These are phyloP conservation scores for Lasioglossum pauxillum DNA, from an alignment of 2,888 invertebrate genomes.

Conservation along the genomic window DNA sequence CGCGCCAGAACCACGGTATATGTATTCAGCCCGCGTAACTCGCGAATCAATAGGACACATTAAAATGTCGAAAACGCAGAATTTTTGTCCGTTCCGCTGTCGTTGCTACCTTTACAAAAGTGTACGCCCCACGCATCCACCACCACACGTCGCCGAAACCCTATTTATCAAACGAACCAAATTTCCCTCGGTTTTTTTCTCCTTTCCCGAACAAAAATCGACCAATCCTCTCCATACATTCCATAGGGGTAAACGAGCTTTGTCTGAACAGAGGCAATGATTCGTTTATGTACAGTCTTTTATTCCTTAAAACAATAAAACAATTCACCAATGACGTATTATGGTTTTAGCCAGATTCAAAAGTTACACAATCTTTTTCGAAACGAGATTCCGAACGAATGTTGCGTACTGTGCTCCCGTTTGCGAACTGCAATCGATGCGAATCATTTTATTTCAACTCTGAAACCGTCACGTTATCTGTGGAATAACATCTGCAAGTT, in stretches of 20 bases:
- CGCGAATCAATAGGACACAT: neutral
- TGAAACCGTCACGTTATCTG: neutral
- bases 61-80: slow-evolving; percentile 22
- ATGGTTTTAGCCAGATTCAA: neutral
- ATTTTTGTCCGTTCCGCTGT: slow-evolving; percentile 4
- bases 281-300: neutral
- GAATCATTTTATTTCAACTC: neutral
- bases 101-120: neutral
- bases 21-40: neutral
- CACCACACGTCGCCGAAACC: neutral
- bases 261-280: neutral
- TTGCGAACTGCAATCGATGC: neutral
- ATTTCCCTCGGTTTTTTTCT: neutral
- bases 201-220: neutral
- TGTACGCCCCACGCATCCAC: neutral
- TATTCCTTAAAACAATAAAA: neutral
- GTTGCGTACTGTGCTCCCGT: neutral
- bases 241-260: neutral
- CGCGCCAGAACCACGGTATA: neutral
- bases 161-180: slow-evolving; percentile 3
- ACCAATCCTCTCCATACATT: neutral
- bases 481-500: neutral
- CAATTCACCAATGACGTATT: neutral
- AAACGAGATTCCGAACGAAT: neutral
- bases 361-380: neutral